Conservation (phyloP, 92 coral and sea anemone genomes). For the Porites lobata region DNA sequence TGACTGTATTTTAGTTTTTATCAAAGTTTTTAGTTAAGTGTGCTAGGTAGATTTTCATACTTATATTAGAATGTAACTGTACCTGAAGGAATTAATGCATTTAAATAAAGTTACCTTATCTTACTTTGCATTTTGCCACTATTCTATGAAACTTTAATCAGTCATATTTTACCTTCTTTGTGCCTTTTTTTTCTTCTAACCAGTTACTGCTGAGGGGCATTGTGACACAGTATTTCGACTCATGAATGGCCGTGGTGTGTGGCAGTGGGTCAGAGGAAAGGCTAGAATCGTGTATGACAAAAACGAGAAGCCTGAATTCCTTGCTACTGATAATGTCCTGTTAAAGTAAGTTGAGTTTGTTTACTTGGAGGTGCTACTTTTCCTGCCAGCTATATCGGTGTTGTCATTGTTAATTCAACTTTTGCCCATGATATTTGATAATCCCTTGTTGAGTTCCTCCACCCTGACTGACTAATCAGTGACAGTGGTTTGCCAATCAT, state of each 20-base stretch:
- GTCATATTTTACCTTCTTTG: not conserved
- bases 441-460: too few relatives aligned
- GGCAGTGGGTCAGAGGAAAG: constrained; percentile 89
- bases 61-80: too few relatives aligned
- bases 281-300: constrained; percentile 70
- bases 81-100: too few relatives aligned
- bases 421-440: not conserved
- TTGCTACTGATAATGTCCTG: constrained; percentile 64
- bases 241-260: constrained; percentile 67
- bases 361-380: not conserved
- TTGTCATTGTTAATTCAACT: not conserved
- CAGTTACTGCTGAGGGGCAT: constrained; percentile 50
- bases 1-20: too few relatives aligned
- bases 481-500: too few relatives aligned
- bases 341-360: constrained; percentile 50
- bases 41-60: too few relatives aligned
- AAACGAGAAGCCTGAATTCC: constrained; percentile 52
- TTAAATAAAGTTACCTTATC: too few relatives aligned
- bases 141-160: not conserved
- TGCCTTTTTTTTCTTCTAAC: not conserved
- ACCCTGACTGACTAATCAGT: too few relatives aligned
- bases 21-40: too few relatives aligned
- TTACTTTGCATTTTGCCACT: not conserved
- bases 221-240: constrained; percentile 72
- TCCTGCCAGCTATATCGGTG: not conserved